phyloP scores from a whole-genome alignment of 2,888 invertebrate species.

The Lasioglossum marginatum region DNA sequence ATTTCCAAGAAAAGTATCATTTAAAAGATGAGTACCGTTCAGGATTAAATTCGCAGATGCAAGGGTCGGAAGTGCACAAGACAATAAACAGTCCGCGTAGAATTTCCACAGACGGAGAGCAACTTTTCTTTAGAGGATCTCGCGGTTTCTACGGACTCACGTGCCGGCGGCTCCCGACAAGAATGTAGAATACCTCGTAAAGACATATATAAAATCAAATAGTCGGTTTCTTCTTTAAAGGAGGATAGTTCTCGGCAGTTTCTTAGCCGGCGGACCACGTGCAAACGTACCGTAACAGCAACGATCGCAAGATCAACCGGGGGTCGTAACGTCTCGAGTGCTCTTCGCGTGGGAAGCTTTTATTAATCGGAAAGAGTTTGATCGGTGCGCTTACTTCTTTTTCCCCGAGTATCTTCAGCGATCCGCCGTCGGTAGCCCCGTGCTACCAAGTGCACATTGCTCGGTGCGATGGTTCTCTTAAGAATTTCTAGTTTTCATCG shows the following conservation, averaged over 20 bases:
- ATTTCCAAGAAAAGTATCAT: neutral
- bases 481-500: conserved; percentile 25
- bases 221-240: neutral
- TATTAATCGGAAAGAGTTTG: conserved; percentile 17
- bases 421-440: neutral
- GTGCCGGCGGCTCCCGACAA: neutral
- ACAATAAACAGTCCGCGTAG: neutral
- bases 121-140: neutral
- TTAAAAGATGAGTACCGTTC: neutral
- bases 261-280: neutral
- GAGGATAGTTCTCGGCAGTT: neutral
- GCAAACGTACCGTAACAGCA: conserved; percentile 2
- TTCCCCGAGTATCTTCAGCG: neutral
- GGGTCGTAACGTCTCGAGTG: neutral
- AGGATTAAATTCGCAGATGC: neutral
- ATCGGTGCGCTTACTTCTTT: conserved; percentile 8
- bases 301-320: neutral
- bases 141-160: neutral
- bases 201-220: conserved; percentile 9
- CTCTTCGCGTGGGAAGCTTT: conserved; percentile 4
- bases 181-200: neutral
- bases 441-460: neutral
- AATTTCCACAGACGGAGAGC: neutral
- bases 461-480: neutral
- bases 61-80: neutral